Percentiles rank a stretch among this genome's conserved stretches.
Conservation (phyloP, 1,140 invertebrate genomes). For the Trachymyrmex septentrionalis region DNA sequence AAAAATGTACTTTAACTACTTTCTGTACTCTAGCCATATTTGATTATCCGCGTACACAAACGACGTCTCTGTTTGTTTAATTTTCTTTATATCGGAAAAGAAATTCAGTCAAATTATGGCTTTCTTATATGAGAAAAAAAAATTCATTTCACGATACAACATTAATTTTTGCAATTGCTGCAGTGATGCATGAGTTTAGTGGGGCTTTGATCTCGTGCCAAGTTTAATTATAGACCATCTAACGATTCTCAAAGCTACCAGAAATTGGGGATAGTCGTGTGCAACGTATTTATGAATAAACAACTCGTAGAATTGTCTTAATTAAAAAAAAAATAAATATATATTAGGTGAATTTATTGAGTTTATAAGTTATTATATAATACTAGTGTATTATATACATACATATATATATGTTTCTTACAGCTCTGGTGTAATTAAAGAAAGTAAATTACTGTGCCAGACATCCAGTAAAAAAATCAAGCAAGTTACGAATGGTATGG, state of each 20-base stretch:
- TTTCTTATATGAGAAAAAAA: not conserved
- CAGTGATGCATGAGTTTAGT: slow-evolving; percentile 68
- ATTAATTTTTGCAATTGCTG: slow-evolving; percentile 57
- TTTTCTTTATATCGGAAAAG: not conserved
- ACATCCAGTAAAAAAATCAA: slow-evolving; percentile 15
- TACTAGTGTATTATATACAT: not conserved
- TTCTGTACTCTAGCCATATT: not conserved
- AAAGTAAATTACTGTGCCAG: slow-evolving; percentile 9
- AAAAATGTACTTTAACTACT: not conserved
- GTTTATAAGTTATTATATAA: slow-evolving; percentile 2
- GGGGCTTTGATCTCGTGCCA: slow-evolving; percentile 73
- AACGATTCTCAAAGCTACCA: slow-evolving; percentile 71
- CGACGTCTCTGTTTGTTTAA: not conserved
- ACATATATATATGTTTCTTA: not conserved
- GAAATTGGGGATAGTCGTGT: slow-evolving; percentile 67
- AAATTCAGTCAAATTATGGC: not conserved
- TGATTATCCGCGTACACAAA: not conserved
- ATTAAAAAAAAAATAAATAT: not conserved
- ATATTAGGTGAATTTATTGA: not conserved
- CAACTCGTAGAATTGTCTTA: not conserved
- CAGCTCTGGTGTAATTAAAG: slow-evolving; percentile 36
- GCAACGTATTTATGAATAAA: slow-evolving; percentile 55
- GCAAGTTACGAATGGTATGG: slow-evolving; percentile 20
- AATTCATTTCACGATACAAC: not conserved
- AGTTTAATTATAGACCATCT: slow-evolving; percentile 78